Conservation (phyloP, 2,888 invertebrate species). For the Phyto melanocephala region DNA sequence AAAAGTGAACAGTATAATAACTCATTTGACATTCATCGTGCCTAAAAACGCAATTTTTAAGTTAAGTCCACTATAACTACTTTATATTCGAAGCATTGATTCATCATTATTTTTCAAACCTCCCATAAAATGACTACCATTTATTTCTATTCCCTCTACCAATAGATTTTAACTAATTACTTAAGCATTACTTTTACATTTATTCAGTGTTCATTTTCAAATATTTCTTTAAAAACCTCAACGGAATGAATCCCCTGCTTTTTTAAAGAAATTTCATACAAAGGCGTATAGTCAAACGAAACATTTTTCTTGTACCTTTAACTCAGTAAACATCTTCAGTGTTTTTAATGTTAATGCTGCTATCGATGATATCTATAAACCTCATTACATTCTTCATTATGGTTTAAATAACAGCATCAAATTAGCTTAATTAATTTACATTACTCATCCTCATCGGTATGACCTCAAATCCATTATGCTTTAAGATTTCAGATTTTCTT, state of each 20-base stretch:
- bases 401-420: background rate
- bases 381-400: background rate
- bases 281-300: background rate
- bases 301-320: background rate
- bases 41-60: too few relatives aligned
- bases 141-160: background rate
- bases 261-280: background rate
- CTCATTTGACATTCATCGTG: too few relatives aligned
- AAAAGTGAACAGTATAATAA: too few relatives aligned
- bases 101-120: too few relatives aligned
- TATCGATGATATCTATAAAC: background rate
- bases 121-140: background rate
- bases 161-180: background rate
- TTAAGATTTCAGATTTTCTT: background rate
- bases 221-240: background rate
- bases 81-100: too few relatives aligned
- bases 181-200: background rate
- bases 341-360: background rate
- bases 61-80: too few relatives aligned
- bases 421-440: constrained; percentile 51
- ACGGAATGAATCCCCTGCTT: background rate
- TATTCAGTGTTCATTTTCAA: background rate
- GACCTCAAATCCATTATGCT: background rate
- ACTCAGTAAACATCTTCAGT: background rate
- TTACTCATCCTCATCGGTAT: background rate